Evolutionary conservation across 2,888 invertebrate genomes (phyloP).

Genomic region (Mythimna loreyi): DNA sequence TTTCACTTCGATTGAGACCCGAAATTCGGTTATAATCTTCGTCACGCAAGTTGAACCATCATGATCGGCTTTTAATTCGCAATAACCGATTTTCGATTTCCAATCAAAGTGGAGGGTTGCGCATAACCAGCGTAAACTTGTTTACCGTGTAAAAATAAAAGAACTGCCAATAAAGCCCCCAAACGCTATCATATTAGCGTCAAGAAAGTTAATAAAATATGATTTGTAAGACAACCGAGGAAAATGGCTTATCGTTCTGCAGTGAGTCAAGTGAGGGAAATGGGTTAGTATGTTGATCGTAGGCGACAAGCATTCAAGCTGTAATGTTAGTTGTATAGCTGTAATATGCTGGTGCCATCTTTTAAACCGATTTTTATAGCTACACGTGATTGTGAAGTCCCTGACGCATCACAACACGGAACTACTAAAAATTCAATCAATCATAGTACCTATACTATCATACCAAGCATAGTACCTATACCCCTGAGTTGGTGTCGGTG

Average conservation of each 20-base stretch:
- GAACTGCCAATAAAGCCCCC: not conserved
- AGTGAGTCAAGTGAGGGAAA: constrained; percentile 44
- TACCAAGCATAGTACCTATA: no score
- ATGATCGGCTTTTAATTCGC: no score
- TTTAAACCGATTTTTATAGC: constrained; percentile 62
- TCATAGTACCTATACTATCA: no score
- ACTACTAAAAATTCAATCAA: constrained; percentile 21
- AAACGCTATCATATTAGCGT: not conserved
- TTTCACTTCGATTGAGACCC: no score
- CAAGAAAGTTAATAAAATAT: not conserved
- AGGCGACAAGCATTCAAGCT: constrained; percentile 52
- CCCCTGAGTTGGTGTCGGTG: no score
- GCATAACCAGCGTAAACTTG: no score
- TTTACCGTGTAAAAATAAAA: no score
- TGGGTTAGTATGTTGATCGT: constrained; percentile 61
- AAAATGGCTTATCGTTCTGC: constrained; percentile 44
- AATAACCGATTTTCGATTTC: no score
- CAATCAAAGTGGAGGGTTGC: no score
- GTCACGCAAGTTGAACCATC: no score
- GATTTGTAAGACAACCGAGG: constrained; percentile 8
- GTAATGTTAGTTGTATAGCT: constrained; percentile 24
- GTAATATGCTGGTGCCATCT: constrained; percentile 42
- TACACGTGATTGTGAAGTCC: constrained; percentile 47
- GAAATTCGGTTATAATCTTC: no score
- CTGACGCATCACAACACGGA: constrained; percentile 15